A percentile compares a stretch with the other conserved stretches of the same genome.
Conservation (phyloP, 37 sponge, comb jelly and placozoan species). For the Chondrosia reniformis region DNA sequence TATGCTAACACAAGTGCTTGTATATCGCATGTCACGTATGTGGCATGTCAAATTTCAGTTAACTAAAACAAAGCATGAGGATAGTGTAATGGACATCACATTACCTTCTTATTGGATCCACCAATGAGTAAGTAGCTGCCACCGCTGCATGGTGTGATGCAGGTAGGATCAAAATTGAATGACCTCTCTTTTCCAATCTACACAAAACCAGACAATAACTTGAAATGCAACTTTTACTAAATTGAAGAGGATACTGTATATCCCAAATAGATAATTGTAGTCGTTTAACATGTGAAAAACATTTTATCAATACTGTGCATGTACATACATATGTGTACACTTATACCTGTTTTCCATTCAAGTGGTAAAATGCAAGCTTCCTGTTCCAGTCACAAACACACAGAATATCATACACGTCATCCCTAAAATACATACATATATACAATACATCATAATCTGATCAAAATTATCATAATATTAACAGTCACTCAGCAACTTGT, state of each 20-base stretch:
- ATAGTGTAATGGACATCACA: too few relatives aligned
- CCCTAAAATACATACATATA: conserved; percentile 6
- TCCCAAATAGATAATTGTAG: too few relatives aligned
- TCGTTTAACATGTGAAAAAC: too few relatives aligned
- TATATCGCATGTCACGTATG: too few relatives aligned
- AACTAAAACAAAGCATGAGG: too few relatives aligned
- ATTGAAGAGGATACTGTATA: too few relatives aligned
- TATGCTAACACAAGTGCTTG: too few relatives aligned
- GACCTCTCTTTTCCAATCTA: conserved; percentile 87
- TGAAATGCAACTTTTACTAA: too few relatives aligned
- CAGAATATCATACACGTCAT: conserved; percentile 78
- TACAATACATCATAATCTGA: not conserved
- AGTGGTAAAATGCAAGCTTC: conserved; percentile 84
- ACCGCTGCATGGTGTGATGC: conserved; percentile 61
- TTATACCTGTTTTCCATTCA: conserved; percentile 85
- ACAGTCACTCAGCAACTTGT: too few relatives aligned
- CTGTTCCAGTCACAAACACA: conserved; percentile 96
- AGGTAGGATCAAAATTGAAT: conserved; percentile 85
- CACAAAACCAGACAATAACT: not conserved
- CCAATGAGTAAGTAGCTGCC: conserved; percentile 87
- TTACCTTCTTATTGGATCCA: conserved; percentile 89
- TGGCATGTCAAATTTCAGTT: too few relatives aligned
- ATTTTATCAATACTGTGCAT: too few relatives aligned
- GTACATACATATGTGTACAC: not conserved
- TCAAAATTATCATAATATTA: not conserved